phyloP scores from a whole-genome alignment of 2,113 vertebrate genomes.

The Aythya baeri region DNA sequence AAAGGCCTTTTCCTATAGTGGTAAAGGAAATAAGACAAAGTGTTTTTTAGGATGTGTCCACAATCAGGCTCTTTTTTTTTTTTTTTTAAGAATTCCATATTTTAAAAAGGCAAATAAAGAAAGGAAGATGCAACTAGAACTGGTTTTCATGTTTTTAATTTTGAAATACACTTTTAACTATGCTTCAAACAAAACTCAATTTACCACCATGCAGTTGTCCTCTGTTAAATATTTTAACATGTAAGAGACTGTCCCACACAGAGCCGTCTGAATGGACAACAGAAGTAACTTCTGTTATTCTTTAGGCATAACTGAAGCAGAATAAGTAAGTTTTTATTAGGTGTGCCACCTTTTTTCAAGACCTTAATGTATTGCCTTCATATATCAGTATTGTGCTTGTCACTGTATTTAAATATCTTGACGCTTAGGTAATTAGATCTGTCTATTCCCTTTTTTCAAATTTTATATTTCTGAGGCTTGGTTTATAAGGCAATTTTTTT shows the following conservation, averaged over 20 bases:
- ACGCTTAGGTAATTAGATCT: background rate
- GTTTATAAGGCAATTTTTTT: background rate
- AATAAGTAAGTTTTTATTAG: background rate
- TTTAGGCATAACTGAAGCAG: background rate
- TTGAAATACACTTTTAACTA: background rate
- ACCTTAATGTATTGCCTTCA: background rate
- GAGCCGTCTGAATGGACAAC: background rate
- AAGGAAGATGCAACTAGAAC: background rate
- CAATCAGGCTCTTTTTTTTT: background rate
- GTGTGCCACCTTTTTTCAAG: background rate
- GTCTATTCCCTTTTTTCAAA: background rate
- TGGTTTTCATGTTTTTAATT: background rate
- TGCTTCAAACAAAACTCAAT: background rate
- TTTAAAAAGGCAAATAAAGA: background rate
- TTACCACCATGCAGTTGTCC: background rate
- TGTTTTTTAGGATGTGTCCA: background rate
- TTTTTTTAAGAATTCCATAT: fast-evolving
- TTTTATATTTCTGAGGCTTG: background rate
- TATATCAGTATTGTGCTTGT: background rate
- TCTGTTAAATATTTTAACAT: background rate
- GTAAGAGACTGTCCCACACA: background rate
- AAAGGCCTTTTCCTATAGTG: background rate
- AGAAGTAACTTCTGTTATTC: background rate
- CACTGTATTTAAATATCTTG: background rate
- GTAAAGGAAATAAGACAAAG: background rate